Evolutionary conservation across 2,888 invertebrate genomes (phyloP), one percentile per base, ranked within the genome.

Genomic region (Athalia cordata): DNA sequence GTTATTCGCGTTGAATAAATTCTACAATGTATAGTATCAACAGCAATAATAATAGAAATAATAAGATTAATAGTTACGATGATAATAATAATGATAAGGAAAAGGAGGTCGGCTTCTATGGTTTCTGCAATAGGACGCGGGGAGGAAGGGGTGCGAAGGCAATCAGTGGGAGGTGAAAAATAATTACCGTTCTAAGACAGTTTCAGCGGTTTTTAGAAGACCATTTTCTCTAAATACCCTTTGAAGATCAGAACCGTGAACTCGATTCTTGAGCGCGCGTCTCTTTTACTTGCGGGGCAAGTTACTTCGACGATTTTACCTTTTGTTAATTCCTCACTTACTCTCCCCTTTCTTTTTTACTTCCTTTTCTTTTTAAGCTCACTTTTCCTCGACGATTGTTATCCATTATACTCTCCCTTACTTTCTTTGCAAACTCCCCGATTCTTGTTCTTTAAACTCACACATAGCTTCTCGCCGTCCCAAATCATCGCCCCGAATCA

Each of bases 251-350:
- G 13, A 59, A 9, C 57, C n/a, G 9, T n/a, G 57, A 4, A 29
- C 66, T 66, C 50, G 67, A 68, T 52, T 52, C 52, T 50, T 52
- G 67, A 11, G 68, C 29, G 29, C 29, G 29, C 29, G 29, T 29
- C 29, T 68, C 68, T 68, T 68, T 55, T 55, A 52, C 52, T 68
- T 43, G 11, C 11, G 8, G 57, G 47, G 47, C 57, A 72, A 72
- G 45, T 72, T 72, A 72, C 59, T 72, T 49, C 29, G 47, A 72
- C 72, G 29, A 29, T 72, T 72, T 59, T 57, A 57, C 72, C 72
- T 59, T 72, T 72, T 59, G 72, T 72, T 72, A 72, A 72, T 72
- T 72, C 72, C 11, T 72, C 59, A 61, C 57, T 72, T 72, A 59
- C 59, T 72, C 61, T 50, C 72, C 59, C 59, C 72, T 11, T 13